Evolutionary conservation across 1,140 invertebrate genomes (phyloP).

Genomic region (Drosophila chauvacae): DNA sequence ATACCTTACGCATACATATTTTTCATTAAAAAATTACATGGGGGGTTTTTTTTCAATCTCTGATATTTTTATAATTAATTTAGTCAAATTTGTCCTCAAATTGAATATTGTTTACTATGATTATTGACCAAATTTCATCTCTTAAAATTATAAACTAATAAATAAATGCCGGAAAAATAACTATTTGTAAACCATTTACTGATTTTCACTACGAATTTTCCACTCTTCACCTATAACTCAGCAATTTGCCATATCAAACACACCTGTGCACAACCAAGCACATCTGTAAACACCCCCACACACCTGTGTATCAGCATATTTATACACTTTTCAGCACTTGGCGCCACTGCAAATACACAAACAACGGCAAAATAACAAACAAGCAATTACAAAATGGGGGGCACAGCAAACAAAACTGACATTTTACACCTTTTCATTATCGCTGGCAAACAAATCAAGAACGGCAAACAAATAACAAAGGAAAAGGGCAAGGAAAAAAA

Average conservation of each 20-base stretch:
- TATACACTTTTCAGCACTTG: constrained; percentile 17
- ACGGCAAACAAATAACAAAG: constrained; percentile 39
- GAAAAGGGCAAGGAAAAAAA: constrained; percentile 25
- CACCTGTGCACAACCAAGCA: neutral
- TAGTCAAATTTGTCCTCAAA: too few species aligned
- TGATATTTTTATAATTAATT: neutral
- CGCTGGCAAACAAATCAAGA: constrained; percentile 75
- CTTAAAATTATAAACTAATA: neutral
- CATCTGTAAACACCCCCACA: neutral
- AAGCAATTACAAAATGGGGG: constrained; percentile 72
- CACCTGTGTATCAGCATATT: constrained; percentile 10
- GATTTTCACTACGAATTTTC: neutral
- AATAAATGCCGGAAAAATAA: neutral
- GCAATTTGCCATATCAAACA: constrained; percentile 12
- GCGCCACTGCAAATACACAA: constrained; percentile 40
- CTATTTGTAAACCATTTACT: neutral
- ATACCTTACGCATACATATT: too few species aligned
- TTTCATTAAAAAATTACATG: neutral
- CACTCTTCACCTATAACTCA: neutral
- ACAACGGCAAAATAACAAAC: constrained; percentile 28
- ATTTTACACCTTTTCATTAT: constrained; percentile 82
- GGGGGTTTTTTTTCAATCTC: too few species aligned
- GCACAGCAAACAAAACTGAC: constrained; percentile 74
- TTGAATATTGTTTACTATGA: neutral
- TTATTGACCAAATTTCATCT: too few species aligned